A percentile compares a stretch with the other conserved stretches of the same genome.
Conservation (phyloP, 1,140 invertebrate species). For the Dysdera silvatica region DNA sequence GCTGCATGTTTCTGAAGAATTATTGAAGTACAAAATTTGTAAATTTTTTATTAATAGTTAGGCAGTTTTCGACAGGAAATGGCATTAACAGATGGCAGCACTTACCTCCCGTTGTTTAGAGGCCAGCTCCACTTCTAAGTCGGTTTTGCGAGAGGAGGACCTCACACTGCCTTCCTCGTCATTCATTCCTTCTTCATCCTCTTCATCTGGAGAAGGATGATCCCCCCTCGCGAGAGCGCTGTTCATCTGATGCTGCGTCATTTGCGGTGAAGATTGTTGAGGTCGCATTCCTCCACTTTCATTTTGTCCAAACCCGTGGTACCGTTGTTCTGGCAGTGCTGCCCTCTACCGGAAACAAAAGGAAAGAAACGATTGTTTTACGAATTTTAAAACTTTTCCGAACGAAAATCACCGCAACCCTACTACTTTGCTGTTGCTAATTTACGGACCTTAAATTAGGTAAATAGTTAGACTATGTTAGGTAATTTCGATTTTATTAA, state of each 20-base stretch:
- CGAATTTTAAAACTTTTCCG: too few relatives aligned
- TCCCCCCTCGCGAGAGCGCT: too few relatives aligned
- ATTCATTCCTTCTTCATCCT: slow-evolving; percentile 18
- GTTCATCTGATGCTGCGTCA: too few relatives aligned
- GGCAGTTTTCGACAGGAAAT: background rate
- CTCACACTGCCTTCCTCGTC: slow-evolving; percentile 18
- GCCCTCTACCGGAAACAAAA: slow-evolving; percentile 12
- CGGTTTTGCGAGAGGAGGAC: slow-evolving; percentile 15
- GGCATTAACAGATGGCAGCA: slow-evolving; percentile 20
- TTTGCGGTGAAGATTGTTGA: too few relatives aligned
- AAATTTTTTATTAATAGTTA: background rate
- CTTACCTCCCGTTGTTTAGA: slow-evolving; percentile 22
- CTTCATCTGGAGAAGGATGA: slow-evolving; percentile 5
- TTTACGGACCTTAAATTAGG: too few relatives aligned
- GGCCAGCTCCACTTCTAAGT: slow-evolving; percentile 22
- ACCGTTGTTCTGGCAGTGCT: slow-evolving; percentile 24
- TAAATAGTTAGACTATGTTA: too few relatives aligned
- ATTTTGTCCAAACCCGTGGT: slow-evolving; percentile 14
- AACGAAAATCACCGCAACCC: too few relatives aligned
- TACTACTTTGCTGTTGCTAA: too few relatives aligned
- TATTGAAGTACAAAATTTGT: background rate
- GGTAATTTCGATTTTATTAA: too few relatives aligned
- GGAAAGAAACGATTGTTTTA: too few relatives aligned
- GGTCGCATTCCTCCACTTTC: slow-evolving; percentile 21
- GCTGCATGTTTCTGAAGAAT: background rate